Evolutionary conservation across 2,888 invertebrate species (phyloP), one percentile per base, ranked within the genome.

Genomic region (Mactromeris polynyma): DNA sequence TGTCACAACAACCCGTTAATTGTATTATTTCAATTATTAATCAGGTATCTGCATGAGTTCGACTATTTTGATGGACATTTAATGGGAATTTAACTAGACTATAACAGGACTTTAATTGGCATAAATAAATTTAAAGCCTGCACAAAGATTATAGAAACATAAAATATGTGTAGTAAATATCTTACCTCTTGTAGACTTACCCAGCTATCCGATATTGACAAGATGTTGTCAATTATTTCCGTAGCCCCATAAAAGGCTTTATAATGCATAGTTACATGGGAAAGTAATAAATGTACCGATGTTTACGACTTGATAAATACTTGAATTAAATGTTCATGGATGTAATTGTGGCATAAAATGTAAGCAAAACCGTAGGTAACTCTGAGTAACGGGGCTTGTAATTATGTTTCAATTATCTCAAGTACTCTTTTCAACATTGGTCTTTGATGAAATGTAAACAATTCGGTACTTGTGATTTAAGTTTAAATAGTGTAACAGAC

Each of bases 241-340:
- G 58, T 58, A 21, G 4, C n/a, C 6, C 21, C 58, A 58, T 58
- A n/a, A 58, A 58, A 58, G 58, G 58, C n/a, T 58, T 58, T 58
- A 58, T 58, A n/a, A n/a, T 58, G n/a, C 58, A 58, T 7, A 58
- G 58, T 58, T n/a, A 58, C 81, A 54, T 54, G 51, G 54, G 81
- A 46, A 54, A 81, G 81, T 54, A 33, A 54, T 81, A 33, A 54
- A 33, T 0, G 42, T 26, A n/a, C 42, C 81, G n/a, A 4, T 36
- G 58, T 82, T 82, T 64, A 82, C 54, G 40, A 54, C 64, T 40
- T n/a, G 64, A 64, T 82, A 82, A 82, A 64, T 82, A 82, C 82
- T 82, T 54, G 11, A 51, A 36, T 58, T 81, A 38, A 82, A 58
- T 40, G 58, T 58, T 38, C 82, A 58, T 82, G 19, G 64, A 82